Base-by-base conservation (phyloP, 2,888 invertebrate species). In the Conus canariensis region DNA sequence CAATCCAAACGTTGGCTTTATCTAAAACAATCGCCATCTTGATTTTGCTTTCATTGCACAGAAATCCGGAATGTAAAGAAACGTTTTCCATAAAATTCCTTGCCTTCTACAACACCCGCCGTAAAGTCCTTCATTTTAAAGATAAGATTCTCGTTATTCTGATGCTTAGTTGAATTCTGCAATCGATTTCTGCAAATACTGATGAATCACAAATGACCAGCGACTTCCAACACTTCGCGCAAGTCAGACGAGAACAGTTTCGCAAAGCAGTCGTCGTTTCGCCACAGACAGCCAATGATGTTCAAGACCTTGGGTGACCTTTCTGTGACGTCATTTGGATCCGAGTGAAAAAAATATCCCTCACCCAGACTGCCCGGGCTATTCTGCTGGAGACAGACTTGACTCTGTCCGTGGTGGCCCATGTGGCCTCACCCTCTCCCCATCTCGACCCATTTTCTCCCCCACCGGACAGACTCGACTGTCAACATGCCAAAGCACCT, bases 21-120 rank as follows among this genome's bases (percentile, higher is more conserved):
- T 45, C 45, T 3, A 1, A 45, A 45, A 45, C 45, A 45, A 45
- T 45, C 45, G 45, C 45, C 45, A 45, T 45, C 45, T 45, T 45
- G 45, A 45, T 45, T 45, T 45, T 45, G 45, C 45, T 45, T 45
- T 45, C 45, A 45, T 45, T 45, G 45, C 45, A 45, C 45, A 45
- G 45, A 45, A 45, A 45, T 45, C 3, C 45, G 45, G 45, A 45
- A 45, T 45, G 45, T 45, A 4, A 45, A 45, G 45, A 45, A 45
- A 45, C 45, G 45, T 45, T 45, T 45, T 45, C 45, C 45, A 45
- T 45, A 45, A 30, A 30, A 3, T 45, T 45, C 45, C 25, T 86
- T 86, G 90, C 91, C 91, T 91, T 92, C 91, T 7, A 92, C 91
- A 88, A 92, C 91, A 60, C 91, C 91, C 45, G 91, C 91, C 77